Percentiles rank a stretch among this genome's conserved stretches.
Conservation (phyloP, 2,113 vertebrate genomes). For the Nanorana parkeri region DNA sequence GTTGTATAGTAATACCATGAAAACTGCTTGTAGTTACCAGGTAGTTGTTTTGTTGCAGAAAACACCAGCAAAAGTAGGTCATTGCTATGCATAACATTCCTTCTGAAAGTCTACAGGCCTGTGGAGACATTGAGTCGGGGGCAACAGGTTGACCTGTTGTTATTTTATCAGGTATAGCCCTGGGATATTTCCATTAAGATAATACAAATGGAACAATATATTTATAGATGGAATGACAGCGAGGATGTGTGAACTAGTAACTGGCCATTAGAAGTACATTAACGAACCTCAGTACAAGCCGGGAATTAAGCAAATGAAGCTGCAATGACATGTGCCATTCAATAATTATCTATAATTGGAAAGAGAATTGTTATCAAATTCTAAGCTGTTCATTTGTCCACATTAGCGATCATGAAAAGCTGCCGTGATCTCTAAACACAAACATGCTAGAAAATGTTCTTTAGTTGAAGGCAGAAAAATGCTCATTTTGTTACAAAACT, state of each 20-base stretch:
- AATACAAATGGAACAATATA: neutral
- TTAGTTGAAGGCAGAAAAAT: too few species aligned
- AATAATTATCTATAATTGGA: too few species aligned
- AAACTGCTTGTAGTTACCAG: neutral
- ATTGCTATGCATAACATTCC: neutral
- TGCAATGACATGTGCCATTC: too few species aligned
- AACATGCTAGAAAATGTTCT: too few species aligned
- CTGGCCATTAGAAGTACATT: neutral
- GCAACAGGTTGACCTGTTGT: neutral
- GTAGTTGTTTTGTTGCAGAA: neutral
- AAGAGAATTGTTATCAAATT: too few species aligned
- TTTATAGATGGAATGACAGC: neutral
- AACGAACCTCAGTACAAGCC: too few species aligned
- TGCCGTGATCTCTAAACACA: too few species aligned
- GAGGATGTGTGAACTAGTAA: neutral
- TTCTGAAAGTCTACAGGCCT: neutral
- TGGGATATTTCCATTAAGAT: neutral
- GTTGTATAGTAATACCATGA: neutral
- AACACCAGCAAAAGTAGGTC: neutral
- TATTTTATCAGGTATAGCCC: slow-evolving; percentile 1
- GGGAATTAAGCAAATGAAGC: too few species aligned
- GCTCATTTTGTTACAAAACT: too few species aligned
- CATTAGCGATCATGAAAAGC: too few species aligned
- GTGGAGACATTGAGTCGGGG: neutral
- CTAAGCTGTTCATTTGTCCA: too few species aligned